Base-by-base conservation (phyloP, 2,113 vertebrate genomes). In the Thalassarche chlororhynchos region DNA sequence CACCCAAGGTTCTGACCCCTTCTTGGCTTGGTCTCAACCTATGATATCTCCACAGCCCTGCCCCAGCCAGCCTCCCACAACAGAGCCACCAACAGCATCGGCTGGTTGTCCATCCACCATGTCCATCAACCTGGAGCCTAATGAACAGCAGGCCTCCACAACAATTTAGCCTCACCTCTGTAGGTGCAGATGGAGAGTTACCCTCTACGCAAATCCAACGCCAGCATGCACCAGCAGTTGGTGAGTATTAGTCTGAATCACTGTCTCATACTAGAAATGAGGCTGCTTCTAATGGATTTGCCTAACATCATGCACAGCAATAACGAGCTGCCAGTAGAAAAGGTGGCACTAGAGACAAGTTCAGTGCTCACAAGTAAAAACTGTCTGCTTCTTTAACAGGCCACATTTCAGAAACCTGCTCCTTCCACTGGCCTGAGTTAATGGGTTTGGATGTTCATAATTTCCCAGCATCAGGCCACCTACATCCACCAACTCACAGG, bases 101-200 rank as follows among this genome's bases (percentile, higher is more conserved):
- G 23, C 25, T 47, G 10, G 46, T 14, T 5, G 0, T 19, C 55
- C 42, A 12, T 4, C 58, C 28, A 47, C 38, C 26, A n/a, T 3
- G 0, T 51, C 36, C 55, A 17, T 46, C 65, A 52, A 11, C 46
- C 31, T 5, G 44, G 34, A 64, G 44, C 49, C 36, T 62, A 9
- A 23, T 0, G 11, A 64, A 29, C 0, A 3, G 38, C 36, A 32
- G 19, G 20, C 8, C n/a, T 15, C 16, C 21, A 3, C 5, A 8
- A 17, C 55, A 16, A 54, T 25, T 46, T 3, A 18, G 19, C 26
- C 21, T 31, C 60, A 23, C 23, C 51, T 28, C 46, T 19, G 14
- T 2, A 7, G 9, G 28, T 7, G 34, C 38, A 34, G n/a, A 36
- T 51, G 57, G 31, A 62, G 25, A 40, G 44, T 5, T 10, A 26